A percentile compares a stretch with the other conserved stretches of the same genome.
These are phyloP conservation scores for Euplagia quadripunctaria DNA, from an alignment of 2,888 invertebrate species.

Conservation along the genomic window DNA sequence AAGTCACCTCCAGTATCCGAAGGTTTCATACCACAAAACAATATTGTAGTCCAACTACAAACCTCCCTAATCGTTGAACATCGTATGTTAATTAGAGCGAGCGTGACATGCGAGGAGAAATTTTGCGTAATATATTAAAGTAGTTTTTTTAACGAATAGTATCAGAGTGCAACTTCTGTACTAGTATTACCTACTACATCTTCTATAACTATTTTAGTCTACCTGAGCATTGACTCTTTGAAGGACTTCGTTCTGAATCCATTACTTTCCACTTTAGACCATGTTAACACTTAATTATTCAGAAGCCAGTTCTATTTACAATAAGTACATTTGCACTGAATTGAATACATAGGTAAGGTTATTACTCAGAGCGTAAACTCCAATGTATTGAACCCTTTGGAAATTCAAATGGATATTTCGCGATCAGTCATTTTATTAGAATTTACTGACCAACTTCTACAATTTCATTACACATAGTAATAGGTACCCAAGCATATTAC, in stretches of 20 bases:
- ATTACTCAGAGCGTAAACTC: conserved; percentile 1
- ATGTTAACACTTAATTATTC: background rate
- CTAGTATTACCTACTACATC: background rate
- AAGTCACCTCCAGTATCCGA: no score
- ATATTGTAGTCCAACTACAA: no score
- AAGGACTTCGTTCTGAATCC: background rate
- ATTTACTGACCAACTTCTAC: background rate
- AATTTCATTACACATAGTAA: no score
- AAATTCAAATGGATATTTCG: background rate
- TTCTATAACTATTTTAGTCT: background rate
- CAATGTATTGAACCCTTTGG: conserved; percentile 5
- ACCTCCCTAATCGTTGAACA: no score
- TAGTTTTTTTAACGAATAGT: no score
- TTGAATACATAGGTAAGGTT: background rate
- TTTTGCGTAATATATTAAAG: background rate
- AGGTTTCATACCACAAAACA: no score
- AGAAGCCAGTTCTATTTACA: background rate
- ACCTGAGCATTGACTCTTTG: background rate
- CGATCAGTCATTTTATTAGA: background rate
- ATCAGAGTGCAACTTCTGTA: background rate
- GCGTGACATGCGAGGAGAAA: no score
- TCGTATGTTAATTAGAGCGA: no score
- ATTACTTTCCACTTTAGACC: conserved; percentile 8
- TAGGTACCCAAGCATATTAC: no score
- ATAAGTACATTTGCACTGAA: background rate